These are phyloP conservation scores for Cerastis rubricosa DNA, from an alignment of 2,888 invertebrate genomes.

Conservation along the genomic window DNA sequence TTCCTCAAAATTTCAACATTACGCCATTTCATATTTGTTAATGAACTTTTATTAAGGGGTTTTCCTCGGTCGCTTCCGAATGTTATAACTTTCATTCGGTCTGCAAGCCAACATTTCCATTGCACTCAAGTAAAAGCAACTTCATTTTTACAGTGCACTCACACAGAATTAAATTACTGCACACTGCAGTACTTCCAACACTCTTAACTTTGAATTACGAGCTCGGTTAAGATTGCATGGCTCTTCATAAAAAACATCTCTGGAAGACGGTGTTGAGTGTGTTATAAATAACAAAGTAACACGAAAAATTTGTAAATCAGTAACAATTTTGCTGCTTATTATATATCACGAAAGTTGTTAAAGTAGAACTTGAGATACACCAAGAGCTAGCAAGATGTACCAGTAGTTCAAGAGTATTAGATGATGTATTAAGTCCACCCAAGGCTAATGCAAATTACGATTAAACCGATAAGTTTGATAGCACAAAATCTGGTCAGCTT, in stretches of 20 bases:
- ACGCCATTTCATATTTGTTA: constrained; percentile 38
- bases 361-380: neutral
- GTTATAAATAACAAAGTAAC: constrained; percentile 14
- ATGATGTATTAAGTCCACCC: neutral
- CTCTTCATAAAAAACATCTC: constrained; percentile 50
- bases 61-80: constrained; percentile 46
- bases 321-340: neutral
- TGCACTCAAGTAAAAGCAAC: constrained; percentile 61
- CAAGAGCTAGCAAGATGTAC: neutral
- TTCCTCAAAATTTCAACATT: constrained; percentile 26
- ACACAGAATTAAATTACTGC: constrained; percentile 63
- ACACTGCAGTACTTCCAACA: constrained; percentile 51
- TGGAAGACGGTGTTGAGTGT: neutral
- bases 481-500: constrained; percentile 19
- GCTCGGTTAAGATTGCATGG: constrained; percentile 51
- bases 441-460: neutral
- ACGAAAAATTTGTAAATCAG: neutral
- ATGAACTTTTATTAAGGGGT: constrained; percentile 56
- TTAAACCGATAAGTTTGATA: constrained; percentile 2
- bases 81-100: constrained; percentile 53
- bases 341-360: neutral
- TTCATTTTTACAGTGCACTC: constrained; percentile 64
- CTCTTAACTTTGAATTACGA: constrained; percentile 61
- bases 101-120: constrained; percentile 46
- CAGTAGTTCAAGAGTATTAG: neutral